phyloP scores from a whole-genome alignment of 2,113 vertebrate genomes.

The Caranx ignobilis region DNA sequence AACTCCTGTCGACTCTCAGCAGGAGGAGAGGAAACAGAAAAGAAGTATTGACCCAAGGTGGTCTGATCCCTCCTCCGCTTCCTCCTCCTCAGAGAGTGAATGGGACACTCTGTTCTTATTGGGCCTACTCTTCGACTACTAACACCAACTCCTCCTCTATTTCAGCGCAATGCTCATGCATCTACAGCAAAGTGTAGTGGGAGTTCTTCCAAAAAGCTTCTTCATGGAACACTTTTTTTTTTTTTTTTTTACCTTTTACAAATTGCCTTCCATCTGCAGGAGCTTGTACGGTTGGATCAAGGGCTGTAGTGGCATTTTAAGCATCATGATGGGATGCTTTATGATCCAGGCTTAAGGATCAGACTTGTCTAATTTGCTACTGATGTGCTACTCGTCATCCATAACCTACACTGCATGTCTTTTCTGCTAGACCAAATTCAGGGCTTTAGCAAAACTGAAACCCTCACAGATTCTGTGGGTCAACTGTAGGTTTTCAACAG shows the following conservation, averaged over 20 bases:
- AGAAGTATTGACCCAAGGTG: slow-evolving; percentile 49
- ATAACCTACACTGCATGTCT: no score
- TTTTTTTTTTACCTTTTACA: not conserved
- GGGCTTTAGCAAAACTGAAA: no score
- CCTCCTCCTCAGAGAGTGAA: slow-evolving; percentile 33
- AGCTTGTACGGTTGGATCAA: not conserved
- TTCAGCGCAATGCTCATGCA: not conserved
- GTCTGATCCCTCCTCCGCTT: slow-evolving; percentile 37
- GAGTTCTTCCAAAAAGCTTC: not conserved
- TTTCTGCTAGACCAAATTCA: no score
- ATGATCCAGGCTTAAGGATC: no score
- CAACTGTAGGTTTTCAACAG: no score
- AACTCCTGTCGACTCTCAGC: slow-evolving; percentile 30
- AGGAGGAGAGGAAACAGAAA: slow-evolving; percentile 47
- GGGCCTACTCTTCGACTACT: not conserved
- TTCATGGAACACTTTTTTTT: not conserved
- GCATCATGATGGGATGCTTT: not conserved
- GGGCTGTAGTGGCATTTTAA: not conserved
- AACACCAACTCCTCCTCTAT: not conserved
- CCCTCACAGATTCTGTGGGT: no score
- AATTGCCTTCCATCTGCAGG: not conserved
- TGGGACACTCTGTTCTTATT: slow-evolving; percentile 20
- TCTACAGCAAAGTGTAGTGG: not conserved
- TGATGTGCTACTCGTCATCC: no score
- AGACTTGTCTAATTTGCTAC: no score